phyloP scores from a whole-genome alignment of 2,888 invertebrate genomes.

The Cephus runcator region DNA sequence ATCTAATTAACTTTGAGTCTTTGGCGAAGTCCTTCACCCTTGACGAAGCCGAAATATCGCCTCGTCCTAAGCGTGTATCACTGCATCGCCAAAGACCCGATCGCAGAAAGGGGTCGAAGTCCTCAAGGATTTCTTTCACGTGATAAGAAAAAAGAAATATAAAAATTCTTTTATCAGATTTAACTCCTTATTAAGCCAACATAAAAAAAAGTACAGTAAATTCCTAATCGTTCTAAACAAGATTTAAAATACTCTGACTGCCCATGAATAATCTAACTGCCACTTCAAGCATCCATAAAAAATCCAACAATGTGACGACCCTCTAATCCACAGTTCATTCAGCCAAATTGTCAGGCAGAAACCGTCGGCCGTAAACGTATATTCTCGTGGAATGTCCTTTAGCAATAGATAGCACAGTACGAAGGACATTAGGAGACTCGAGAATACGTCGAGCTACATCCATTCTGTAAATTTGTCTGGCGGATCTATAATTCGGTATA shows the following conservation, averaged over 20 bases:
- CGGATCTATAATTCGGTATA: conserved; percentile 20
- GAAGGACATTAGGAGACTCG: conserved; percentile 14
- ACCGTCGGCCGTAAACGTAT: background rate
- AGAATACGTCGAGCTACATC: conserved; percentile 21
- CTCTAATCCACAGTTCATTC: background rate
- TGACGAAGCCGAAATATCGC: conserved; percentile 28
- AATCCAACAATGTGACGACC: background rate
- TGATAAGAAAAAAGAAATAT: background rate
- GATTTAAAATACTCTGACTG: background rate
- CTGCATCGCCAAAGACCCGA: conserved; percentile 31
- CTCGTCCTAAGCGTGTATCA: conserved; percentile 37
- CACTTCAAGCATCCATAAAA: background rate
- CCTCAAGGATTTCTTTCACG: background rate
- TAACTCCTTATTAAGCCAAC: no score
- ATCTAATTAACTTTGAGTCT: conserved; percentile 45
- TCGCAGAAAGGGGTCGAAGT: conserved; percentile 23
- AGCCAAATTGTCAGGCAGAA: background rate
- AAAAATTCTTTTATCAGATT: background rate
- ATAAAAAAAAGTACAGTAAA: no score
- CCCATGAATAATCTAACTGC: background rate
- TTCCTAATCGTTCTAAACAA: no score
- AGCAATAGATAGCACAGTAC: background rate
- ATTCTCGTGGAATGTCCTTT: background rate
- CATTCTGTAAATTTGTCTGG: conserved; percentile 22
- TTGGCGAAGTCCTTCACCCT: background rate